Conservation (phyloP, 2,797 vertebrate species). For the Gadopsis marmoratus region DNA sequence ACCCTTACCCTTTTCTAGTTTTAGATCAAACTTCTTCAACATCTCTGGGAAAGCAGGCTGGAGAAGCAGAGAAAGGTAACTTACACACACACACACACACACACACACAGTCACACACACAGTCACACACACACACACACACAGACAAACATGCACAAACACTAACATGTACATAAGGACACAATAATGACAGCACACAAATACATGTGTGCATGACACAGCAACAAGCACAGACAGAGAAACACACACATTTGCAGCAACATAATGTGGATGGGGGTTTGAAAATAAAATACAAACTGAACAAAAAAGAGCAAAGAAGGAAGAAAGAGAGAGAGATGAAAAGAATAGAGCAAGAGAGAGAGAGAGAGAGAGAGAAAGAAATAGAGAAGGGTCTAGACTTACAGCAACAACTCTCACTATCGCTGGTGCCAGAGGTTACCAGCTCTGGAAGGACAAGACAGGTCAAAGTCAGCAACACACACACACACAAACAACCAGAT, state of each 20-base stretch:
- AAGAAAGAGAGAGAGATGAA: neutral
- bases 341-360: slow-evolving; percentile 32
- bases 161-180: slow-evolving; percentile 34
- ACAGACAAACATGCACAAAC: slow-evolving; percentile 7
- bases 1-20: slow-evolving; percentile 27
- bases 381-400: slow-evolving; percentile 87
- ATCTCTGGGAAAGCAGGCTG: slow-evolving; percentile 54
- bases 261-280: slow-evolving; percentile 16
- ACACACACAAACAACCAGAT: slow-evolving; percentile 38
- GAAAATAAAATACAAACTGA: slow-evolving; percentile 18
- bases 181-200: slow-evolving; percentile 31
- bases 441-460: slow-evolving; percentile 97
- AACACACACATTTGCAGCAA: slow-evolving; percentile 26
- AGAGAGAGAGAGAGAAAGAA: slow-evolving; percentile 6
- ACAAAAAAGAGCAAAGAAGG: slow-evolving; percentile 1
- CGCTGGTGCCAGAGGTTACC: slow-evolving; percentile 97
- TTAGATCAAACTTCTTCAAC: slow-evolving; percentile 42
- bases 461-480: slow-evolving; percentile 85
- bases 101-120: slow-evolving; percentile 37
- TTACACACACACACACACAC: slow-evolving; percentile 7
- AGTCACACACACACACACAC: slow-evolving; percentile 4
- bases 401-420: slow-evolving; percentile 99
- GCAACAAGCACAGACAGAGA: slow-evolving; percentile 40
- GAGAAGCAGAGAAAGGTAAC: slow-evolving; percentile 44
- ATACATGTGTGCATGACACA: slow-evolving; percentile 20